Evolutionary conservation across 1,140 invertebrate genomes (phyloP).

Genomic region (Eupristina koningsbergeri): DNA sequence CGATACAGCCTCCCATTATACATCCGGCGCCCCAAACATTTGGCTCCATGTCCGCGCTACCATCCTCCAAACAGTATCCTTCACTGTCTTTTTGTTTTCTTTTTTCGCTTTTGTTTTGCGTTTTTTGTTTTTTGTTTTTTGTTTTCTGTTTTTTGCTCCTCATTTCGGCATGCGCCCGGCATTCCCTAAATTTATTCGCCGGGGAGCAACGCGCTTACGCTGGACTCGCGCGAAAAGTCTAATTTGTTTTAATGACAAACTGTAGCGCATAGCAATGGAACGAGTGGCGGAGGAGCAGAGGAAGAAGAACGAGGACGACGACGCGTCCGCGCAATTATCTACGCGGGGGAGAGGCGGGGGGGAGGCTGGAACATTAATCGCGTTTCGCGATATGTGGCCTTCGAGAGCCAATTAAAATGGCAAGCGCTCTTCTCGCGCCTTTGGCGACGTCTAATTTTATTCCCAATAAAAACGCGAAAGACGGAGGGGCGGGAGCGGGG

Average conservation of each 20-base stretch:
- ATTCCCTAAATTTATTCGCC: constrained; percentile 47
- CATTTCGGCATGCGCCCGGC: constrained; percentile 38
- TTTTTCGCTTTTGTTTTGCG: too few species aligned
- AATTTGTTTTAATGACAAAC: constrained; percentile 53
- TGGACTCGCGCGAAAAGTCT: constrained; percentile 45
- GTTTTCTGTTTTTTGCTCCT: constrained; percentile 48
- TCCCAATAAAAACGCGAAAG: constrained; percentile 51
- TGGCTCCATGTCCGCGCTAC: constrained; percentile 51
- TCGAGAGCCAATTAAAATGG: constrained; percentile 52
- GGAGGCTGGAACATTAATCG: constrained; percentile 47
- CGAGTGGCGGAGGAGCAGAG: too few species aligned
- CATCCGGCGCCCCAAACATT: constrained; percentile 68
- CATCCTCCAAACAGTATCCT: constrained; percentile 52
- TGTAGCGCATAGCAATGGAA: not conserved
- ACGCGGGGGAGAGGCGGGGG: not conserved
- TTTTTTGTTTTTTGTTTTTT: too few species aligned
- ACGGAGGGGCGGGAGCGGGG: not conserved
- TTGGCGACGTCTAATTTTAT: constrained; percentile 52
- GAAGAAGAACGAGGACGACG: not conserved
- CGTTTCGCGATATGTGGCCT: constrained; percentile 50
- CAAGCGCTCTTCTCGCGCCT: constrained; percentile 27
- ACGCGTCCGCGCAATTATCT: constrained; percentile 46
- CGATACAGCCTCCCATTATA: constrained; percentile 65
- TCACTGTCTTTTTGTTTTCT: constrained; percentile 50
- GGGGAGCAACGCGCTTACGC: not conserved